Evolutionary conservation across 2,113 vertebrate species (phyloP), one percentile per base, ranked within the genome.

Genomic region (Excalfactoria chinensis): DNA sequence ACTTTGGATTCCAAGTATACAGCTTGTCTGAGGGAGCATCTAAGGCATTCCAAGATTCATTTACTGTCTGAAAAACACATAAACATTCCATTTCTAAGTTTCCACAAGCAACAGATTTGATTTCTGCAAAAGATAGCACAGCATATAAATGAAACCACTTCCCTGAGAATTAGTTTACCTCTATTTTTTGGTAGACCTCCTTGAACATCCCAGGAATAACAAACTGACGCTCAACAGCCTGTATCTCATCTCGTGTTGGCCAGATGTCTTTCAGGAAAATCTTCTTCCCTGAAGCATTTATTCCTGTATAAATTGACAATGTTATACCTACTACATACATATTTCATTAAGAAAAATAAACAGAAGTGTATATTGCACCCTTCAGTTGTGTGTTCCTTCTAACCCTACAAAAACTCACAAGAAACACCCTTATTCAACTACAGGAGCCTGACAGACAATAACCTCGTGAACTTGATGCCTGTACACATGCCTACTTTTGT

Each of bases 201-300:
- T 99, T 99, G 95, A 99, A 99, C 99, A 99, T 99, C 26, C 98
- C 98, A 1, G 99, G 99, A 96, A 99, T 99, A 77, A 99, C 99
- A 58, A 98, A 98, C 5, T 97, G 95, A 40, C 89, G 97, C 93
- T 99, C 99, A 71, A 99, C 98, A 1, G 95, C 98, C 93, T 99
- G 99, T 95, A 99, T 99, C 95, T 99, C 99, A 11, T 98, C 98
- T 87, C 99, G 97, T 3, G 98, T 98, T 37, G 99, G 99, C 99
- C 99, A 99, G 96, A 99, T 98, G 51, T 99, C 99, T 94, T 97
- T 98, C 66, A 99, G 97, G 96, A 98, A 99, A 43, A 99, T 92
- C 55, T 97, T 96, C 69, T 97, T 98, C 18, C 99, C 99, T 1
- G 97, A 95, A 17, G 97, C 75, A 83, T 98, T 98, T 32, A 98